Evolutionary conservation across 2,888 invertebrate species (phyloP), one percentile per base, ranked within the genome.

Genomic region (Aporophyla lueneburgensis): DNA sequence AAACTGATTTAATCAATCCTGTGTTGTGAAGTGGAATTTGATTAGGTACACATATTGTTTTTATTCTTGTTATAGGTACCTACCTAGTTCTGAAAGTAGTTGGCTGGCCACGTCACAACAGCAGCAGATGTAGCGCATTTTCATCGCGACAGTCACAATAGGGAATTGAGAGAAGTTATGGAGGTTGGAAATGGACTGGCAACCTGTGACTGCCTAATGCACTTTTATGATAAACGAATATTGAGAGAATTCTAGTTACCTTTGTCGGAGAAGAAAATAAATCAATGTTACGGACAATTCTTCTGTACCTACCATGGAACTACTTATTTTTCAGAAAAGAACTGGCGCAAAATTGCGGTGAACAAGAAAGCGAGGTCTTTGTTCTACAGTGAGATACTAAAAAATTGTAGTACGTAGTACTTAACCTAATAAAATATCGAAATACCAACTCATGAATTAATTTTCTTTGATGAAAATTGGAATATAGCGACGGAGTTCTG

Each of bases 201-300:
- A 68, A 68, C 62, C 71, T 77, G 78, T 77, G 71, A 83, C 71
- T 71, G 77, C 54, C 51, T 51, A 33, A 21, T 66, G 69, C 78
- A 77, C 40, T 67, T 77, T 54, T 78, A 74, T 81, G 46, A 79
- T 68, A 81, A 67, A 81, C 51, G 62, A 66, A 81, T 75, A 75
- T 75, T 75, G 66, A 63, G 67, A 67, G 56, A 62, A 76, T 67
- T 75, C 43, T 62, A 56, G 68, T 56, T 54, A 51, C 49, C 33
- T 33, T 33, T 33, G 14, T 54, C 53, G 19, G n/a, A 27, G 46
- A 80, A 27, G 27, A 78, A 67, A 56, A 67, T 81, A 74, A 74
- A 75, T 56, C 21, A 49, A 67, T 74, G 56, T 66, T 61, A 33
- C 43, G 19, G 40, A 54, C 53, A 66, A n/a, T 40, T 74, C 12